Percentiles rank a stretch among this genome's conserved stretches.
These are phyloP conservation scores for Aspiorhynchus laticeps DNA, from an alignment of 2,113 vertebrate genomes.

Conservation along the genomic window DNA sequence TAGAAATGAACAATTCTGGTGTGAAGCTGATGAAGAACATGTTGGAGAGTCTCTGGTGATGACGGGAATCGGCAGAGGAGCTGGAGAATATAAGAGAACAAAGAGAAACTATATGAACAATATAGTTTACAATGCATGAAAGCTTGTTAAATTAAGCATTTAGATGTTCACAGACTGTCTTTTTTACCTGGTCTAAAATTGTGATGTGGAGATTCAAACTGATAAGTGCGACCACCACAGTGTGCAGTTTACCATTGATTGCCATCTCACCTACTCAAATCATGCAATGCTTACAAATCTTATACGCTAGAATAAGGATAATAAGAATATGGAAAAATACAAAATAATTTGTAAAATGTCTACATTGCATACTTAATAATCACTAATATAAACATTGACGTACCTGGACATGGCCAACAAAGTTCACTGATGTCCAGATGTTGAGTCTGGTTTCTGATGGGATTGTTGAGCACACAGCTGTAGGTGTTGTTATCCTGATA, in stretches of 20 bases:
- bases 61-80: background rate
- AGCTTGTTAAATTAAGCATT: background rate
- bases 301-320: background rate
- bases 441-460: background rate
- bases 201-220: background rate
- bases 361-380: background rate
- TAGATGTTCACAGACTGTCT: background rate
- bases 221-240: background rate
- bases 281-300: background rate
- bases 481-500: background rate
- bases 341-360: no score
- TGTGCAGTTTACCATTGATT: background rate
- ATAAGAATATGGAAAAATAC: background rate
- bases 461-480: rapidly evolving
- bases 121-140: background rate
- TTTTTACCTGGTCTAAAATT: background rate
- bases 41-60: background rate
- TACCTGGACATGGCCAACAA: slow-evolving; percentile 2
- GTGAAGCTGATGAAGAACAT: background rate
- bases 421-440: background rate
- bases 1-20: background rate
- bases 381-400: background rate
- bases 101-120: background rate
- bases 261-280: background rate
- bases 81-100: background rate